A percentile compares a stretch with the other conserved stretches of the same genome.
Evolutionary conservation across 53 echinoderm and acorn worm species (phyloP).

Genomic region (Antedon mediterranea): DNA sequence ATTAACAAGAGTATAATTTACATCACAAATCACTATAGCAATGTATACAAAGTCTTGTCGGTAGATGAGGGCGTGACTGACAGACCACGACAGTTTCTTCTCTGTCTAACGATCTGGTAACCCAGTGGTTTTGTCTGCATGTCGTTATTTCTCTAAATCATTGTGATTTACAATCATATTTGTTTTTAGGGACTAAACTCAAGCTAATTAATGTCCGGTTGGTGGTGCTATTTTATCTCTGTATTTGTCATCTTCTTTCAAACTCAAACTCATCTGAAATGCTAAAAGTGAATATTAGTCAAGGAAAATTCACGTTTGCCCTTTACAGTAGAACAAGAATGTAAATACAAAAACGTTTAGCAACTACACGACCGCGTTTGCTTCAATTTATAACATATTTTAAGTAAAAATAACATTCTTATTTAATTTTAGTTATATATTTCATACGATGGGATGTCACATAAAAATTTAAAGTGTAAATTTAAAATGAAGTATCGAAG

Average conservation of each 20-base stretch:
- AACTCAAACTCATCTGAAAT: background rate
- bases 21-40: background rate
- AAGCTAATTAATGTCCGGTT: background rate
- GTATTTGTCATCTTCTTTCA: background rate
- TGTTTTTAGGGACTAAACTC: background rate
- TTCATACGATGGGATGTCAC: background rate
- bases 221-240: background rate
- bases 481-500: background rate
- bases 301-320: background rate
- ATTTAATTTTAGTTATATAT: background rate
- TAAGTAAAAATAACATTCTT: background rate
- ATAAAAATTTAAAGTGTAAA: background rate
- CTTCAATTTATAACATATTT: background rate
- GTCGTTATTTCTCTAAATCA: background rate
- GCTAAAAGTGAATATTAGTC: too few relatives aligned
- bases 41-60: background rate
- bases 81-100: background rate
- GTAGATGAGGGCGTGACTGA: background rate
- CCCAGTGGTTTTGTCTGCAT: background rate
- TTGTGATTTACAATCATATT: background rate
- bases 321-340: background rate
- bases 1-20: background rate
- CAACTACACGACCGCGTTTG: background rate
- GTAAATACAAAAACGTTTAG: background rate
- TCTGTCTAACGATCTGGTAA: background rate